These are phyloP conservation scores for Noctua fimbriata DNA, from an alignment of 2,888 invertebrate species.

Conservation along the genomic window DNA sequence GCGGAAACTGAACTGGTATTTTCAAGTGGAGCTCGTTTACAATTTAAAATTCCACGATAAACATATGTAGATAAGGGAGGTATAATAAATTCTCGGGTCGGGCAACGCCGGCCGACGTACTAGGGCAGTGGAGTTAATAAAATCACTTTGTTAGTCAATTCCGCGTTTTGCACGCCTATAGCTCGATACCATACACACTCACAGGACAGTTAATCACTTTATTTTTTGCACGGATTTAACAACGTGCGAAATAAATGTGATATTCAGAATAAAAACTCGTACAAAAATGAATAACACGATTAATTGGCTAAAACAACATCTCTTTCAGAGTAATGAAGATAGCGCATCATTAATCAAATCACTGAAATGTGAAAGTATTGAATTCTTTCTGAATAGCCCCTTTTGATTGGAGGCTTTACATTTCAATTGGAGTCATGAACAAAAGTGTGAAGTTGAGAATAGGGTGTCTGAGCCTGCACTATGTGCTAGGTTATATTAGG, in stretches of 20 bases:
- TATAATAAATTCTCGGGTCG: constrained; percentile 83
- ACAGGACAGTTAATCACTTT: constrained; percentile 50
- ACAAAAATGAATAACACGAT: constrained; percentile 41
- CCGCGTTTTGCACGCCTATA: constrained; percentile 64
- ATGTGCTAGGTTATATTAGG: constrained; percentile 32
- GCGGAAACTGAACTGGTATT: constrained; percentile 77
- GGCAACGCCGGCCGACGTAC: constrained; percentile 72
- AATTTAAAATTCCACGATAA: constrained; percentile 88
- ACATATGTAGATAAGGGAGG: constrained; percentile 86
- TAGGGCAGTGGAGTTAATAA: constrained; percentile 77
- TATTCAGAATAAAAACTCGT: constrained; percentile 44
- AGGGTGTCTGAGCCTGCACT: constrained; percentile 26
- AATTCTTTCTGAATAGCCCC: constrained; percentile 40
- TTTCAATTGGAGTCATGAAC: constrained; percentile 41
- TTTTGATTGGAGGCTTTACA: constrained; percentile 42
- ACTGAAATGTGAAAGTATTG: constrained; percentile 47
- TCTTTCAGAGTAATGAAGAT: constrained; percentile 43
- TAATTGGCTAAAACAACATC: constrained; percentile 45
- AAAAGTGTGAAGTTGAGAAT: constrained; percentile 27
- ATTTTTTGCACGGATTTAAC: constrained; percentile 52
- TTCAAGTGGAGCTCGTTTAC: constrained; percentile 84
- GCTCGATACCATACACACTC: constrained; percentile 23
- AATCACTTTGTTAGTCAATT: constrained; percentile 83
- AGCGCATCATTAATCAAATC: constrained; percentile 58
- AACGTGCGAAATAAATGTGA: constrained; percentile 47